These are phyloP conservation scores for Vespertilio murinus DNA, from an alignment of 2,797 vertebrate genomes.

Conservation along the genomic window DNA sequence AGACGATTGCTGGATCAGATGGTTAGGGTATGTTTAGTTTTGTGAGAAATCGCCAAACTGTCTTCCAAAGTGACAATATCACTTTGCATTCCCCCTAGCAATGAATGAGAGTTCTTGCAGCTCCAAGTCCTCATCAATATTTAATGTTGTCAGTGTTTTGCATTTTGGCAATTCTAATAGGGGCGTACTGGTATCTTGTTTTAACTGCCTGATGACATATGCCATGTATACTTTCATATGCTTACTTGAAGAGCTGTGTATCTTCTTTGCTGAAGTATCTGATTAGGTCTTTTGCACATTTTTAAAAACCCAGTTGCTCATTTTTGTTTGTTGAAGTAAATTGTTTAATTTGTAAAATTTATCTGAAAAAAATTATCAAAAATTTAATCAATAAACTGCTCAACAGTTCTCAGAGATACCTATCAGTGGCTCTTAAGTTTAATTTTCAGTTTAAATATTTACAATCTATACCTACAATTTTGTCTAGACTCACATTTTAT, in stretches of 20 bases:
- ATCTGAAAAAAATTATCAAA: neutral
- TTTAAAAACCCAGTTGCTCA: neutral
- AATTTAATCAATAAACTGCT: neutral
- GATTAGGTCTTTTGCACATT: neutral
- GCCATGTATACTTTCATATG: neutral
- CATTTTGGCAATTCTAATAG: neutral
- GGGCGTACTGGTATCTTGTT: neutral
- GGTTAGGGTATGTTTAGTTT: neutral
- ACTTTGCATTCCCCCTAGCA: neutral
- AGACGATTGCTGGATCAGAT: neutral
- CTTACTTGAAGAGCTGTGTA: neutral
- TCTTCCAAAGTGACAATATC: neutral
- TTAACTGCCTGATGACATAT: neutral
- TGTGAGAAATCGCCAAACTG: neutral
- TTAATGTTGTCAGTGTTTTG: neutral
- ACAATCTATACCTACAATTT: neutral
- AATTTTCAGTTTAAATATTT: neutral
- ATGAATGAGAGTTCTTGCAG: neutral
- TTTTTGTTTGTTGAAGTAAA: neutral
- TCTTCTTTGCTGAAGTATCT: neutral
- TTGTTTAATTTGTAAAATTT: constrained; percentile 2
- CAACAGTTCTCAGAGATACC: neutral
- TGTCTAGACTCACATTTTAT: neutral
- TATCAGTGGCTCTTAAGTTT: neutral
- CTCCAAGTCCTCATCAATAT: fast-evolving